Base-by-base conservation (phyloP, 2,113 vertebrate genomes). In the Gambusia holbrooki region DNA sequence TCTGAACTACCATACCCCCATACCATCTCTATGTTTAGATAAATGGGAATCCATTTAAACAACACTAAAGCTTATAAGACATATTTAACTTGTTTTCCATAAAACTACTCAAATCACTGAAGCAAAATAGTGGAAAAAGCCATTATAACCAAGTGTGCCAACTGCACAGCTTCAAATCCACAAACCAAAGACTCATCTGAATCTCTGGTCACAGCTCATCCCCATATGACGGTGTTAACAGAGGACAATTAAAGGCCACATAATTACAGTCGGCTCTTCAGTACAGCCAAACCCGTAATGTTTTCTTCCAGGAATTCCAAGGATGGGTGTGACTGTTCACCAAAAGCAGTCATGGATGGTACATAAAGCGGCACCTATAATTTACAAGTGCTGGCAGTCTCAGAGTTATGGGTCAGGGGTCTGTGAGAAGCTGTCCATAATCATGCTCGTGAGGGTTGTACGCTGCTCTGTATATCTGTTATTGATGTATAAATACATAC, bases 251-350 rank as follows among this genome's bases (percentile, higher is more conserved):
- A 91, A 90, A 89, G 88, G 86, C 87, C 89, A 90, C 89, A 86
- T 89, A 92, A 92, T 92, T 91, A 92, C 86, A 92, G 91, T 80
- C 88, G 86, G 88, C 87, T 84, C 78, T 80, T 82, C 65, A 72
- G 85, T 83, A 82, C 74, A 90, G 86, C 86, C 89, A 86, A 91
- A 91, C 90, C 90, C 90, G 82, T 82, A 93, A 92, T 90, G 91
- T 92, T 92, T 92, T 90, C 88, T 88, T 91, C 85, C 88, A 93
- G 83, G 91, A 87, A 91, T 93, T 91, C 89, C 90, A 84, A 74
- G 74, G 74, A 89, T 90, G 92, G 92, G 92, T 92, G 91, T 92
- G 88, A 87, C 92, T 82, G 85, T 85, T 92, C 84, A 88, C 90
- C 90, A 90, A 93, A 93, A 86, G 90, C 89, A 91, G 82, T 90